A percentile compares a stretch with the other conserved stretches of the same genome.
phyloP scores from a whole-genome alignment of 2,113 vertebrate species.

The Microcebus lehilahytsara region DNA sequence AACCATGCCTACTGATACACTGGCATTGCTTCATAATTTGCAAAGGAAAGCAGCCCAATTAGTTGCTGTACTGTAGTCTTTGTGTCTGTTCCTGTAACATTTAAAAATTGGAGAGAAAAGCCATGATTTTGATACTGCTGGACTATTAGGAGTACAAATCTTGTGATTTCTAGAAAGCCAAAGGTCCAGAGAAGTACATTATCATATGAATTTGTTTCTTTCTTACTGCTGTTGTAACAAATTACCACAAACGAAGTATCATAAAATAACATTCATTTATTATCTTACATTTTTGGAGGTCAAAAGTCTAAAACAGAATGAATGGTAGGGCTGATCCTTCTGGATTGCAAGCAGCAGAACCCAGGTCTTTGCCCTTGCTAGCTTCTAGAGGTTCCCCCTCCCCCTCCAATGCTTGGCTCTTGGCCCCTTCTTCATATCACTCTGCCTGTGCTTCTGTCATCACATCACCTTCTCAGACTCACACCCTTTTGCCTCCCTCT shows the following conservation, averaged over 20 bases:
- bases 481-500: background rate
- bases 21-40: background rate
- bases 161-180: background rate
- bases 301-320: background rate
- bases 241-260: background rate
- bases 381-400: background rate
- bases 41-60: background rate
- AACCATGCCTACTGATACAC: rapidly evolving
- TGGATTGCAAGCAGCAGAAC: background rate
- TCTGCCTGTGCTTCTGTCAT: background rate
- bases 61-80: background rate
- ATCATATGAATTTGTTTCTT: background rate
- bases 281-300: background rate
- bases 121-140: background rate
- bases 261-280: background rate
- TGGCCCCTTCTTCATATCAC: background rate
- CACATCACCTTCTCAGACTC: background rate
- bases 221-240: background rate
- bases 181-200: background rate
- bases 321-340: background rate
- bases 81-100: background rate
- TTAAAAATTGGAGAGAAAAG: background rate
- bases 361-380: background rate
- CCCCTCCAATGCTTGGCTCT: background rate
- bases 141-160: background rate